Evolutionary conservation across 2,797 vertebrate genomes (phyloP).

Genomic region (Lithobates sylvaticus): DNA sequence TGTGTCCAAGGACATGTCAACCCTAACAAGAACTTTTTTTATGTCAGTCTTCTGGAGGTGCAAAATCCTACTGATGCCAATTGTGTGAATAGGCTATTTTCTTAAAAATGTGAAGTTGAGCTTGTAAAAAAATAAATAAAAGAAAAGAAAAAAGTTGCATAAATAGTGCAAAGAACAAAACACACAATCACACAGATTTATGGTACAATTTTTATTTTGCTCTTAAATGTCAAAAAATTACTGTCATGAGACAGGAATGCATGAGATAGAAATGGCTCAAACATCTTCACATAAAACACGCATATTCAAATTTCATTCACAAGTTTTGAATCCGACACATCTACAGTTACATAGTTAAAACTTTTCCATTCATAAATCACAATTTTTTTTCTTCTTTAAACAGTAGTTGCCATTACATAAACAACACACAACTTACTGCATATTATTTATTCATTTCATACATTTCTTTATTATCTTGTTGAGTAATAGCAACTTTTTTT

Average conservation of each 20-base stretch:
- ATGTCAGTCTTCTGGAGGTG: no score
- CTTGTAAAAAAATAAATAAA: no score
- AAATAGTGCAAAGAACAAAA: not conserved
- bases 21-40: no score
- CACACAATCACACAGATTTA: constrained; percentile 25
- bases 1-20: no score
- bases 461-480: constrained; percentile 64
- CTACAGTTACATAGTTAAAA: constrained; percentile 79
- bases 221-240: constrained; percentile 86
- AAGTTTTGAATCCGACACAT: constrained; percentile 78
- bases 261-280: constrained; percentile 97
- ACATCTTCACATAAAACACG: constrained; percentile 90
- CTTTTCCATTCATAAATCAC: constrained; percentile 80
- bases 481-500: constrained; percentile 74
- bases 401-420: constrained; percentile 80
- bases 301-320: constrained; percentile 83
- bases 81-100: no score
- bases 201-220: constrained; percentile 53
- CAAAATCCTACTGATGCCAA: no score
- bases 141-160: not conserved
- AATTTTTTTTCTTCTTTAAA: constrained; percentile 75
- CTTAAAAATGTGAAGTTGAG: no score
- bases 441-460: constrained; percentile 72
- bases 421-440: constrained; percentile 78
- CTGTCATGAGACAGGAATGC: constrained; percentile 96